A percentile compares a stretch with the other conserved stretches of the same genome.
phyloP scores from a whole-genome alignment of 2,888 invertebrate species.

The Seira ritae region DNA sequence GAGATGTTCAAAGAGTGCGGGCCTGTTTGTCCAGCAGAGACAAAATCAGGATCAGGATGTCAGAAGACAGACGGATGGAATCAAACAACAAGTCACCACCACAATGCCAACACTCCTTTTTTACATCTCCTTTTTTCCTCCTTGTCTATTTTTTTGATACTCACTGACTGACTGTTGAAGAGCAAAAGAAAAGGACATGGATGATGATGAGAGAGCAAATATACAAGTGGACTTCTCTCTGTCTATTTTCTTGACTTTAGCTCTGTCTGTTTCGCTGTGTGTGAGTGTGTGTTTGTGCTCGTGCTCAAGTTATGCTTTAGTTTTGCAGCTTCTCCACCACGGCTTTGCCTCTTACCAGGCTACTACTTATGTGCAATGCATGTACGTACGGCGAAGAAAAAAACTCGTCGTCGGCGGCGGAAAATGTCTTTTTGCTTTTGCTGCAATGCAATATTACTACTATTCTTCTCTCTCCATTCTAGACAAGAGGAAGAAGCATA shows the following conservation, averaged over 20 bases:
- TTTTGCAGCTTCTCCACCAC: no score
- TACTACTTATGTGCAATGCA: no score
- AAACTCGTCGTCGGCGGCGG: slow-evolving; percentile 36
- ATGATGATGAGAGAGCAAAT: slow-evolving; percentile 48
- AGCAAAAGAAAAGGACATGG: slow-evolving; percentile 56
- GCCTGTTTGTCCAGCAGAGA: slow-evolving; percentile 43
- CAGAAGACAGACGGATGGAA: slow-evolving; percentile 63
- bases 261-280: no score
- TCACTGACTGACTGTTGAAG: slow-evolving; percentile 59
- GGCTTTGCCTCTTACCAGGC: no score
- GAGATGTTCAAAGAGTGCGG: not conserved
- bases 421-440: slow-evolving; percentile 63
- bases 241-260: slow-evolving; percentile 8
- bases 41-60: slow-evolving; percentile 63
- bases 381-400: not conserved
- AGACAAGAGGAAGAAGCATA: slow-evolving; percentile 5
- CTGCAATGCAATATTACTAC: slow-evolving; percentile 33
- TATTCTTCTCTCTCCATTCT: no score
- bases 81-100: slow-evolving; percentile 64
- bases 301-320: not conserved
- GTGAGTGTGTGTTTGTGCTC: no score
- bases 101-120: slow-evolving; percentile 48
- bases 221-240: slow-evolving; percentile 6
- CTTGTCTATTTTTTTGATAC: slow-evolving; percentile 47
- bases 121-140: slow-evolving; percentile 30